Evolutionary conservation across 1,140 invertebrate species (phyloP), one percentile per base, ranked within the genome.

Genomic region (Homalodisca vitripennis): DNA sequence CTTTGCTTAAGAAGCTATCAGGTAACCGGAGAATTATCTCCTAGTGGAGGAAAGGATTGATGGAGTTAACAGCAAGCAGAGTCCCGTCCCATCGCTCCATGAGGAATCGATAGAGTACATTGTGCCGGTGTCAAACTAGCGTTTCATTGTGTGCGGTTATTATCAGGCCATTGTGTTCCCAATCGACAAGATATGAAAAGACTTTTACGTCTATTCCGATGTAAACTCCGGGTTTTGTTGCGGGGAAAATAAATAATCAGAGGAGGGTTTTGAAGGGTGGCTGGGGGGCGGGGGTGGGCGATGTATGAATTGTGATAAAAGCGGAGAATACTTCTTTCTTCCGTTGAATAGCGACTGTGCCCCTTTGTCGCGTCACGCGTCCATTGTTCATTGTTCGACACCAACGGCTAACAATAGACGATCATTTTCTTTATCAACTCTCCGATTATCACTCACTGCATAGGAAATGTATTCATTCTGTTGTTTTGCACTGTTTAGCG

Each of bases 241-340:
- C 46, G 47, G 51, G 17, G 51, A 67, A 67, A 67, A 67, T 67
- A 67, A 67, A 67, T 67, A 67, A 67, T 67, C 66, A 67, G 27
- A 30, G 29, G 66, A 30, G 20, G 41, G 27, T 27, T 14, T n/a
- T 31, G 26, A 32, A 29, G 31, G 60, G 31, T 32, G 60, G 29
- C 47, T 26, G n/a, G n/a, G 51, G 51, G 20, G 27, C 24, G 66
- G 27, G 46, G 24, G 47, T 22, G 22, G 66, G 66, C 66, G 66
- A 67, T 67, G 66, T 67, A 67, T 67, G 66, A 67, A 67, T 67
- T 53, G 66, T 67, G 66, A 67, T 67, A 67, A 67, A 67, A 67
- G 66, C 47, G 51, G 51, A 67, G 46, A 67, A 48, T 53, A 67
- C 51, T 67, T 53, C 66, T 67, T 67, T 67, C 66, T 67, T 67